These are phyloP conservation scores for Eretmocerus hayati DNA, from an alignment of 2,888 invertebrate species.

Conservation along the genomic window DNA sequence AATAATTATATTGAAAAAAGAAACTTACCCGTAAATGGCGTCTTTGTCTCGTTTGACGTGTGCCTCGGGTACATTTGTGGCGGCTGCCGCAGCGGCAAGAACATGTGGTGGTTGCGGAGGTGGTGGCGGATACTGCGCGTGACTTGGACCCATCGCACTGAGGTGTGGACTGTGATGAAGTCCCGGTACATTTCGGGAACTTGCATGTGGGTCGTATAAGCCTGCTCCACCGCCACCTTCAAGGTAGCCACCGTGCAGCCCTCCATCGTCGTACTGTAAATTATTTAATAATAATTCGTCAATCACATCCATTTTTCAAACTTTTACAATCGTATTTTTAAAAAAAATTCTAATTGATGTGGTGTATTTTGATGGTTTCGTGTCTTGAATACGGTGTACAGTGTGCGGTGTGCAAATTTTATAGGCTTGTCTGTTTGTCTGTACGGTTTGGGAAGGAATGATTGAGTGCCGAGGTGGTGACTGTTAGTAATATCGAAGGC, in stretches of 20 bases:
- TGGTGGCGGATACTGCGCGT: conserved; percentile 72
- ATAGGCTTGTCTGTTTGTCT: too few species aligned
- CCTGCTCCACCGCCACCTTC: conserved; percentile 57
- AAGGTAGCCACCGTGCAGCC: conserved; percentile 82
- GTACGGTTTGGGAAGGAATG: too few species aligned
- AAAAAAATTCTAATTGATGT: too few species aligned
- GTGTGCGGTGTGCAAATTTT: too few species aligned
- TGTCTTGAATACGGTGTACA: too few species aligned
- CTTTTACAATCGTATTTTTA: too few species aligned
- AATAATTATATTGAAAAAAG: too few species aligned
- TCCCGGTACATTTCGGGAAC: conserved; percentile 55
- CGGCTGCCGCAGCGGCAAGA: conserved; percentile 59
- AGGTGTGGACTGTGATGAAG: conserved; percentile 57
- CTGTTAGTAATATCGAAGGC: too few species aligned
- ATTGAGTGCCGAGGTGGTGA: too few species aligned
- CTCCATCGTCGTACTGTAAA: conserved; percentile 85
- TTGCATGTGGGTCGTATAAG: conserved; percentile 71
- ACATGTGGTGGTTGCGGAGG: conserved; percentile 65
- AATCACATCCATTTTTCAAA: too few species aligned
- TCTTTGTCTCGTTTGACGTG: conserved; percentile 92
- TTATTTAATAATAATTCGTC: too few species aligned
- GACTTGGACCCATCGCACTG: conserved; percentile 45
- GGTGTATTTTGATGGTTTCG: too few species aligned
- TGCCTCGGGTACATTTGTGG: conserved; percentile 69
- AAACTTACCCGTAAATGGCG: conserved; percentile 94